Base-by-base conservation (phyloP, 53 echinoderm and acorn worm species). In the Stichopus horrens region DNA sequence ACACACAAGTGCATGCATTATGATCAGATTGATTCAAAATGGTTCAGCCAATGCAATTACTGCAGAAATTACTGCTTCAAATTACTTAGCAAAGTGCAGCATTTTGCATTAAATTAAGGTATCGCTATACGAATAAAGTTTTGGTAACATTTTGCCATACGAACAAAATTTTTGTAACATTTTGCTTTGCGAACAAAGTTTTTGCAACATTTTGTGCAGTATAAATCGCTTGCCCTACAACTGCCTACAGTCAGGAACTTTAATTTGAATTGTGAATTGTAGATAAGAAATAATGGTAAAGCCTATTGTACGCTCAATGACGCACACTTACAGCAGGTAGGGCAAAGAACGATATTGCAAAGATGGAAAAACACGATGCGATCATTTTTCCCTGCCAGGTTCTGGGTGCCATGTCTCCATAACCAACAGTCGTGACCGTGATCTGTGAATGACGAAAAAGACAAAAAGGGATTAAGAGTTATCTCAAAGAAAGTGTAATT, bases 321-420 rank as follows among this genome's bases (percentile, higher is more conserved):
- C 37, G 37, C 37, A 22, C 88, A 98, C 98, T 98, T 86, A 98
- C 98, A 79, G 98, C 94, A 76, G 98, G 98, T 68, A 98, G 90
- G 54, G 98, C 98, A 60, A 98, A 98, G 90, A 98, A 98, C 14
- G 98, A 98, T 55, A 98, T 98, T 82, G 98, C 95, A 90, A 98
- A 98, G 86, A 98, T 95, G 83, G 98, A 98, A 85, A 98, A 98
- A 86, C 98, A 98, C 55, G 95, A 96, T n/a, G 98, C 98, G 14
- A 98, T 92, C 89, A 96, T 92, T 79, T 96, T 98, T 59, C 98
- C 98, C n/a, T 93, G 20, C 98, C 98, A 98, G 0, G 98, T 98
- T 68, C 83, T 58, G 11, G 98, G 98, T 4, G 95, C 98, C 77
- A 94, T 98, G 90, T 98, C 98, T 13, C 98, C 98, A 54, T 98